Percentiles rank a stretch among this genome's conserved stretches.
Conservation (phyloP, 2,797 vertebrate species). For the Ceyx erithaca region DNA sequence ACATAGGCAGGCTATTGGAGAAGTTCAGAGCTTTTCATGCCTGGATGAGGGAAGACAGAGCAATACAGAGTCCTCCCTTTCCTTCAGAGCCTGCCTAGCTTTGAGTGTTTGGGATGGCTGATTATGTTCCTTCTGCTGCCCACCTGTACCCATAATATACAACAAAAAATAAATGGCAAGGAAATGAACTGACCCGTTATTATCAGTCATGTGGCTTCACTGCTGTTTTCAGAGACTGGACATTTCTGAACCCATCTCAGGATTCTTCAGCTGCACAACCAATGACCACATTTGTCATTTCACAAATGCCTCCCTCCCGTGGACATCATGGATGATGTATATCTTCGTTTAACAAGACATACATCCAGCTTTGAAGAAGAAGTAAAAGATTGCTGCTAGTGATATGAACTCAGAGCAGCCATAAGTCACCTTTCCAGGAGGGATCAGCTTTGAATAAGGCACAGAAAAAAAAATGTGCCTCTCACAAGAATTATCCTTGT, state of each 20-base stretch:
- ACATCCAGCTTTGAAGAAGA: slow-evolving; percentile 2
- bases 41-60: not conserved
- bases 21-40: not conserved
- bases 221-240: not conserved
- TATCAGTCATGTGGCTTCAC: not conserved
- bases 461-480: not conserved
- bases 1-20: not conserved
- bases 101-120: not conserved
- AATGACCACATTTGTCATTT: slow-evolving; percentile 36
- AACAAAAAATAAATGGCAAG: not conserved
- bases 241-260: not conserved
- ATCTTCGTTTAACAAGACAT: slow-evolving; percentile 40
- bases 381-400: not conserved
- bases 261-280: slow-evolving; percentile 15
- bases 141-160: not conserved
- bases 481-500: not conserved
- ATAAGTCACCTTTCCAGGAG: slow-evolving; percentile 34
- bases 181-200: not conserved
- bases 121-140: not conserved
- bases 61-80: not conserved
- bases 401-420: slow-evolving; percentile 19
- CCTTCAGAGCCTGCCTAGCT: not conserved
- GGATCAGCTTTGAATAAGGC: slow-evolving; percentile 30
- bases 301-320: not conserved
- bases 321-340: not conserved